Evolutionary conservation across 2,888 invertebrate species (phyloP).

Genomic region (Drosophila paramelanica): DNA sequence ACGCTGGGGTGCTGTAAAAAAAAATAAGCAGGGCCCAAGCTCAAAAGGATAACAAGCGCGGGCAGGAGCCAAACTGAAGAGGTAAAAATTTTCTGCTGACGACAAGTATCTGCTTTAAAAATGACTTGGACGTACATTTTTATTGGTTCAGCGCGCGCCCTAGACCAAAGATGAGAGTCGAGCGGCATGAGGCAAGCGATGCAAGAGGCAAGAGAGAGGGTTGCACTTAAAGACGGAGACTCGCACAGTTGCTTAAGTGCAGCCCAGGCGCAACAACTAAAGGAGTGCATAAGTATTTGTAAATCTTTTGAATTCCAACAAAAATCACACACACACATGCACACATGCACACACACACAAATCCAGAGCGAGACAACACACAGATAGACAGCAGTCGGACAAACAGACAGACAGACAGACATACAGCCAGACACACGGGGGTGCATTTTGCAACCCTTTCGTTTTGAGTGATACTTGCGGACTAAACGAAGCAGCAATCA

Average conservation of each 20-base stretch:
- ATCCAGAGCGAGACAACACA: conserved; percentile 19
- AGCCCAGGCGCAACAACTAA: conserved; percentile 64
- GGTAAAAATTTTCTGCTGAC: conserved; percentile 77
- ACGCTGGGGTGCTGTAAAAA: conserved; percentile 82
- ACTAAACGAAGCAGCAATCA: conserved; percentile 59
- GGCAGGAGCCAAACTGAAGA: conserved; percentile 56
- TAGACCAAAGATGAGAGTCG: conserved; percentile 36
- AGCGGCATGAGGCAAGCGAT: background rate
- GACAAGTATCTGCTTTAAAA: conserved; percentile 72
- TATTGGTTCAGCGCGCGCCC: conserved; percentile 77
- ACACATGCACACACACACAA: conserved; percentile 30
- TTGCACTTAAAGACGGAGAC: conserved; percentile 66
- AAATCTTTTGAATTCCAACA: conserved; percentile 79
- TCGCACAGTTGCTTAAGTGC: conserved; percentile 69
- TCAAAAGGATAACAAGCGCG: conserved; percentile 51
- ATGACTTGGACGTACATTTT: conserved; percentile 74
- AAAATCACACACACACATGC: conserved; percentile 61
- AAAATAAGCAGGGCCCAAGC: conserved; percentile 36
- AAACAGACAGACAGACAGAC: conserved; percentile 8
- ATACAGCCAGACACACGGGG: conserved; percentile 45
- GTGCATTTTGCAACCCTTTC: conserved; percentile 78
- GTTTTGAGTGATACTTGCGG: conserved; percentile 37
- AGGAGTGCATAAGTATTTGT: conserved; percentile 74
- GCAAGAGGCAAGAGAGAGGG: conserved; percentile 44
- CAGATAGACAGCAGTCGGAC: conserved; percentile 4